Base-by-base conservation (phyloP, 2,797 vertebrate genomes). In the Pangasius macronema region DNA sequence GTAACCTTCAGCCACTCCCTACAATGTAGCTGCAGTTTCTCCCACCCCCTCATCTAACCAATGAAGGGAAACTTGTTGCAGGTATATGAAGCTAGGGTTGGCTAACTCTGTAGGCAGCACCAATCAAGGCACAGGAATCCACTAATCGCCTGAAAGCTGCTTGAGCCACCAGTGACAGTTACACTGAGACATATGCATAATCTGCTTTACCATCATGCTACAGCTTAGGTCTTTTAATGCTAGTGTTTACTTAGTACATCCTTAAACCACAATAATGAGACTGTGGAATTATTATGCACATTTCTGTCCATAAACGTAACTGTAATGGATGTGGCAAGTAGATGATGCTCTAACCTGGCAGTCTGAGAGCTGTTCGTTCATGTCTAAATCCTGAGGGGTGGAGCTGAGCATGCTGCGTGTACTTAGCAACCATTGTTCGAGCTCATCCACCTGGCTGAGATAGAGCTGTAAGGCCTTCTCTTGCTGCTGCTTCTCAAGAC, bases 361-460 rank as follows among this genome's bases (percentile, higher is more conserved):
- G 90, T 98, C 97, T 36, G 95, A 95, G 68, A 99, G 96, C 93
- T 99, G 98, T 89, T 97, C 96, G 88, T 99, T 97, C 97, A 98
- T 97, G 92, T 98, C 97, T 96, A 97, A 93, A 77, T 99, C 97
- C 87, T 96, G 95, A 89, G 92, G 91, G 68, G 90, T 93, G 68
- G 94, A 94, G 92, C 93, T 94, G 67, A 96, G 92, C 0, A 95
- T 96, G 83, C 97, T 96, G 22, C 96, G 97, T 2, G 97, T 97
- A 91, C 91, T 97, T 83, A 97, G 92, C 30, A 99, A 94, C 99
- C 99, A 99, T 88, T 97, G 96, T 92, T 98, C 97, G 5, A 99
- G 97, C 91, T 99, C 97, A 81, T 99, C 97, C 0, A 97, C 98
- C 88, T 99, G 98, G 27, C 93, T 97, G 86, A 96, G 95, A 90